These are phyloP conservation scores for Linnaemya tessellans DNA, from an alignment of 2,888 invertebrate genomes.

Conservation along the genomic window DNA sequence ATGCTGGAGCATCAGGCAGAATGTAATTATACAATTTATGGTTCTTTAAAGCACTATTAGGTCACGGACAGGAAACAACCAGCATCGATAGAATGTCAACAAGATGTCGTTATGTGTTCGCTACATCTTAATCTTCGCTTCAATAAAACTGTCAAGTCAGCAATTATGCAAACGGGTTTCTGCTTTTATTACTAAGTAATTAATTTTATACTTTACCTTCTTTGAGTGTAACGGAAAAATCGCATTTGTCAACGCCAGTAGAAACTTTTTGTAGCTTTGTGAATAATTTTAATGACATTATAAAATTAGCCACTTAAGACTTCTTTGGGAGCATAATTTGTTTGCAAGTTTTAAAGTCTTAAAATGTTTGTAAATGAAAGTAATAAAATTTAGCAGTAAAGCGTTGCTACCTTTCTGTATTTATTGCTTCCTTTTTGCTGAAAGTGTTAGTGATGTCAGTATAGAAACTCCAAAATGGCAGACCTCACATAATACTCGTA, in stretches of 20 bases:
- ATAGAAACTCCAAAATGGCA: no score
- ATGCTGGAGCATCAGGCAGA: background rate
- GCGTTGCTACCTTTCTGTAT: background rate
- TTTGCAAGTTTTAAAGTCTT: background rate
- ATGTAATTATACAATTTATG: background rate
- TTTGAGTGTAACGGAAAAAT: background rate
- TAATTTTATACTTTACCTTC: constrained; percentile 11
- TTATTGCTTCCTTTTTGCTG: no score
- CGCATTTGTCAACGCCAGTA: background rate
- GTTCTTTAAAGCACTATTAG: background rate
- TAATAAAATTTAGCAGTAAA: background rate
- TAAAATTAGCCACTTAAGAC: constrained; percentile 8
- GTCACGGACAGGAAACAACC: background rate
- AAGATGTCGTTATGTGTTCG: background rate
- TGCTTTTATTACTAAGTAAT: background rate
- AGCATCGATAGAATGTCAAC: background rate
- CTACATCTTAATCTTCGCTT: background rate
- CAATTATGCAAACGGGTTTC: background rate
- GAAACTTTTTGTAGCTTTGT: background rate
- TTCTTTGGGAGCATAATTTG: background rate
- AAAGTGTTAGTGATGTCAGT: no score
- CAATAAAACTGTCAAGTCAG: background rate
- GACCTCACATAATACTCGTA: no score
- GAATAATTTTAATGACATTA: constrained; percentile 14
- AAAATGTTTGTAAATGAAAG: background rate